These are phyloP conservation scores for Saccostrea glomerata DNA, from an alignment of 1,140 invertebrate species.

Conservation along the genomic window DNA sequence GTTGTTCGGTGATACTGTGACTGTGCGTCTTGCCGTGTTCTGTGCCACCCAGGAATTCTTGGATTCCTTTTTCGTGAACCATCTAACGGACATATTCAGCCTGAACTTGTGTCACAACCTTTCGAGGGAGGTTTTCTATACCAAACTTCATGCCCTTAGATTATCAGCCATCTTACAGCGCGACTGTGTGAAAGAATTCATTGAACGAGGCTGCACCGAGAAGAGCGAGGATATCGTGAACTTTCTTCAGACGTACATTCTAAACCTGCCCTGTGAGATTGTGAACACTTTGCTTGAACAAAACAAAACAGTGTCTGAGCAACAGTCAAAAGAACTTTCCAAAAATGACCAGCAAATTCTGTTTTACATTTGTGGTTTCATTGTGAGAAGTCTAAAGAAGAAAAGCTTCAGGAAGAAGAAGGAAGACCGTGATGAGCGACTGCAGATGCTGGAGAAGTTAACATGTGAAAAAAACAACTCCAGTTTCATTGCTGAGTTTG, in stretches of 20 bases:
- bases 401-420: background rate
- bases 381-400: background rate
- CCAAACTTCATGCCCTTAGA: constrained; percentile 19
- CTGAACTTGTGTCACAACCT: background rate
- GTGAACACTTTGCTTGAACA: background rate
- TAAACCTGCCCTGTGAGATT: background rate
- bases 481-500: constrained; percentile 28
- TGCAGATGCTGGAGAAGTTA: background rate
- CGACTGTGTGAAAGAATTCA: background rate
- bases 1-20: too few relatives aligned
- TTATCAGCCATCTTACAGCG: background rate
- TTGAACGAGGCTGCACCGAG: background rate
- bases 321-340: background rate
- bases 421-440: too few relatives aligned
- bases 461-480: background rate
- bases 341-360: constrained; percentile 35
- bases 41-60: background rate
- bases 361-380: constrained; percentile 34
- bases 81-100: background rate
- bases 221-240: background rate
- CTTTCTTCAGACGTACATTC: constrained; percentile 4
- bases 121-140: constrained; percentile 16
- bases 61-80: background rate
- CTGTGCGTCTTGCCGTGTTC: too few relatives aligned
- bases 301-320: background rate